Conservation (phyloP, 2,888 invertebrate genomes). For the Mesopsocus fuscifrons region DNA sequence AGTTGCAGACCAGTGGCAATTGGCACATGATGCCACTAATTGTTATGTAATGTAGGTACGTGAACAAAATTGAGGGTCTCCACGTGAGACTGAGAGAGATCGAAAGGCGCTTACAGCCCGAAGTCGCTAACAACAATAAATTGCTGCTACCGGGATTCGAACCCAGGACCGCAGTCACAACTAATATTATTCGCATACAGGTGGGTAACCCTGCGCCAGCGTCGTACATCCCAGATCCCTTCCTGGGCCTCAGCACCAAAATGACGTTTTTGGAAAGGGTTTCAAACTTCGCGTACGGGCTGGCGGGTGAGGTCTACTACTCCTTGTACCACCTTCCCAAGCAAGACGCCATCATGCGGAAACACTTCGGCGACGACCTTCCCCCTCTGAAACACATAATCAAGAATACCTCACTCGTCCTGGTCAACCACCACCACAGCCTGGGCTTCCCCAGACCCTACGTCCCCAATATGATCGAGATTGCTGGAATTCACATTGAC, state of each 20-base stretch:
- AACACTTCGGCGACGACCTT: slow-evolving; percentile 20
- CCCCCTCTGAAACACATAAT: slow-evolving; percentile 24
- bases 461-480: slow-evolving; percentile 29
- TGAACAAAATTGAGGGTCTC: too few relatives aligned
- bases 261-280: slow-evolving; percentile 23
- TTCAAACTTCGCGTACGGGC: slow-evolving; percentile 19
- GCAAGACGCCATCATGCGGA: slow-evolving; percentile 15
- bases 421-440: slow-evolving; percentile 29
- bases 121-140: too few relatives aligned
- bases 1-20: too few relatives aligned
- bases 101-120: too few relatives aligned
- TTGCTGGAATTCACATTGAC: slow-evolving; percentile 32
- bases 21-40: too few relatives aligned
- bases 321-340: slow-evolving; percentile 11
- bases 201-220: neutral
- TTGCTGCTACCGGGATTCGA: too few relatives aligned
- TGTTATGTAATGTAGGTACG: too few relatives aligned
- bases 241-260: slow-evolving; percentile 12
- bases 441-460: slow-evolving; percentile 26
- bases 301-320: slow-evolving; percentile 14
- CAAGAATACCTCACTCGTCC: slow-evolving; percentile 27
- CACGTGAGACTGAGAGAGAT: too few relatives aligned
- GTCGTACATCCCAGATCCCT: slow-evolving; percentile 11
- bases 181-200: too few relatives aligned
- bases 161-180: too few relatives aligned